A percentile compares a stretch with the other conserved stretches of the same genome.
Evolutionary conservation across 2,797 vertebrate species (phyloP).

Genomic region (Oreortyx pictus): DNA sequence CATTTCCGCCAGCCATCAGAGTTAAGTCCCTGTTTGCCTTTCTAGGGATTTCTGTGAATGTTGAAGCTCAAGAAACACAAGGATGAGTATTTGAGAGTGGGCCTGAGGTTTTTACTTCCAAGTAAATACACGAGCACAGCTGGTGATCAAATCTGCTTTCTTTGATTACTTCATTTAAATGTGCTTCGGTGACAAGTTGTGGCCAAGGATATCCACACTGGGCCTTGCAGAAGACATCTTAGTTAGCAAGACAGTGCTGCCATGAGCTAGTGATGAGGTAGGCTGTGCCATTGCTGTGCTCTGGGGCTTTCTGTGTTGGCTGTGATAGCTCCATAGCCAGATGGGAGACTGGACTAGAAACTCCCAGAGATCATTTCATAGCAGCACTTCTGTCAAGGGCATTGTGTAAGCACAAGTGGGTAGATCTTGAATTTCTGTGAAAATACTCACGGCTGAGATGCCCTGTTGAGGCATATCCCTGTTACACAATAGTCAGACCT

Average conservation of each 20-base stretch:
- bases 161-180: background rate
- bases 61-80: background rate
- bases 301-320: background rate
- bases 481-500: background rate
- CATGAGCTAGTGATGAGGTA: background rate
- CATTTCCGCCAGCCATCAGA: background rate
- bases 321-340: background rate
- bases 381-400: background rate
- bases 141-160: background rate
- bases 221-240: fast-evolving
- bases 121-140: fast-evolving
- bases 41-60: background rate
- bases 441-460: background rate
- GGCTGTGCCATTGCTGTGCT: fast-evolving
- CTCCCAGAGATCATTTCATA: background rate
- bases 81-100: background rate
- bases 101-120: background rate
- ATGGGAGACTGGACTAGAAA: background rate
- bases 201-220: fast-evolving
- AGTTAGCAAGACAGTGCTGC: background rate
- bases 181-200: background rate
- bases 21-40: fast-evolving
- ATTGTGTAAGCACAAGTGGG: background rate
- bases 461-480: background rate
- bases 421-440: background rate